phyloP scores from a whole-genome alignment of 2,113 vertebrate species.

The Neolamprologus cancellatus region DNA sequence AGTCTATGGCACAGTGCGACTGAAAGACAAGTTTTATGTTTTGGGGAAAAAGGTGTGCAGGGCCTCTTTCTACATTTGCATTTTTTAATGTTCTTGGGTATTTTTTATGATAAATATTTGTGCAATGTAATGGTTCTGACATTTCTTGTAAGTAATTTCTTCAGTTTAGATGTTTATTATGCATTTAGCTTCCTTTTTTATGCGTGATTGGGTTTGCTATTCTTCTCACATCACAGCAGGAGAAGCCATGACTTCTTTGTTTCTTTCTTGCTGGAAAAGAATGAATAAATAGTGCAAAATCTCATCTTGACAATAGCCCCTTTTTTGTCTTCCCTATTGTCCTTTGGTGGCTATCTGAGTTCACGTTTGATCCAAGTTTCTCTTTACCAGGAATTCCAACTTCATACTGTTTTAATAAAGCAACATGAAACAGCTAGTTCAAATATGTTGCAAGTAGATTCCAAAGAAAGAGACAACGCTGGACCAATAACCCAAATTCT shows the following conservation, averaged over 20 bases:
- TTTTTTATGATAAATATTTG: neutral
- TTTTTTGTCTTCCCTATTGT: neutral
- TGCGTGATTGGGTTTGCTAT: neutral
- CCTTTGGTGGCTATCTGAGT: neutral
- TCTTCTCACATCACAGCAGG: neutral
- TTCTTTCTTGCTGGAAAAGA: neutral
- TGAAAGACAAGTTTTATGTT: neutral
- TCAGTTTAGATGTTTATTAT: neutral
- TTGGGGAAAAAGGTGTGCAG: neutral
- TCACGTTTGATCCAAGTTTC: neutral
- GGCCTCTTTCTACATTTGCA: neutral
- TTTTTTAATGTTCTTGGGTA: neutral
- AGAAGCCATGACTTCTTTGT: neutral
- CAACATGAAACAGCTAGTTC: neutral
- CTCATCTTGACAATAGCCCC: neutral
- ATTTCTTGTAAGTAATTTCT: neutral
- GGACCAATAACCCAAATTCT: neutral
- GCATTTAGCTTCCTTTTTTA: neutral
- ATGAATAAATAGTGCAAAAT: neutral
- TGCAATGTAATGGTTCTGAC: neutral
- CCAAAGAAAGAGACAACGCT: neutral
- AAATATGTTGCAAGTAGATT: neutral
- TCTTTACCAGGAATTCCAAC: neutral
- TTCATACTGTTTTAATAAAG: neutral
- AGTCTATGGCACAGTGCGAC: neutral